Base-by-base conservation (phyloP, 2,888 invertebrate genomes). In the Tinea pellionella region DNA sequence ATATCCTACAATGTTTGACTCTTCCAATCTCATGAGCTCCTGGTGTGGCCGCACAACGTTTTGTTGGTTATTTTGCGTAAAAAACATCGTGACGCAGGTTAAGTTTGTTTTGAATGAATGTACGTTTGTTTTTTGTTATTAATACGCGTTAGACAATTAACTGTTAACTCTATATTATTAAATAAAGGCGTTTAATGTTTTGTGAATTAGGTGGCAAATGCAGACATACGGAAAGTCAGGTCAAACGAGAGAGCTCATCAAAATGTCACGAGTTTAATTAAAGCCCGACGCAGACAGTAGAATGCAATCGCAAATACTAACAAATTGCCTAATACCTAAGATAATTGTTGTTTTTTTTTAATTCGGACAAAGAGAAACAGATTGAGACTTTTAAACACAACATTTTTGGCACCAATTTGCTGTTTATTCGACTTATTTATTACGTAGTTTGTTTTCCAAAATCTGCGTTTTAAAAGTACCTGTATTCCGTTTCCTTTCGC, bases 1-100 rank as follows among this genome's bases (percentile, higher is more conserved):
- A 85, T 83, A 55, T 55, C 55, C 32, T 16, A 30, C 29, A 56
- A 18, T 15, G 55, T 47, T 19, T 19, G 55, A 19, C 55, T 47
- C 47, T 16, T 15, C 9, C 47, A 16, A 47, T 16, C 47, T 47
- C n/a, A 47, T 47, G 47, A 47, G 13, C 47, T 47, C 47, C 47
- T 47, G 47, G 47, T 47, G 9, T 47, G 4, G n/a, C 16, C 15
- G 47, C 13, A n/a, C 47, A 15, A 15, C n/a, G 47, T 15, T 47
- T 15, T 47, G 47, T 47, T 47, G n/a, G 8, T 47, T 47, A 37
- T 37, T 37, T 37, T 37, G 37, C 37, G 37, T 37, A 37, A 37
- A 37, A 37, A 37, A 37, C 37, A 37, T 6, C 9, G 37, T 37
- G 37, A 37, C 37, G 37, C n/a, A 37, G 37, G 2, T 9, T 9